These are phyloP conservation scores for Coregonus ussuriensis DNA, from an alignment of 2,797 vertebrate species.

Conservation along the genomic window DNA sequence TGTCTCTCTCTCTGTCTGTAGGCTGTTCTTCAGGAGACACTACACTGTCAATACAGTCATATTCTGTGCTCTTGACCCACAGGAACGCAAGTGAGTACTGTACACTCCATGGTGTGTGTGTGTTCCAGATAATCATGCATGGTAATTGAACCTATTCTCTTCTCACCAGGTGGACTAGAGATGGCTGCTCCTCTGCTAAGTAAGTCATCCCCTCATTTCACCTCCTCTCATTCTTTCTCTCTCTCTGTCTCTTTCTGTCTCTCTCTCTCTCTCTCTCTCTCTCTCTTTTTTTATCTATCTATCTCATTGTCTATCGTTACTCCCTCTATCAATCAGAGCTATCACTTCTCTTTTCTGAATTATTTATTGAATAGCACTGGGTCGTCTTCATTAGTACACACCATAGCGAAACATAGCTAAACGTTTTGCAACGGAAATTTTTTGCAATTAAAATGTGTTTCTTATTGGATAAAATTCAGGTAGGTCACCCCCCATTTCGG, in stretches of 20 bases:
- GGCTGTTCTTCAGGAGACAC: conserved; percentile 95
- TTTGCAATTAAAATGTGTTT: too few species aligned
- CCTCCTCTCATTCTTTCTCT: neutral
- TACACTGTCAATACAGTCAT: conserved; percentile 92
- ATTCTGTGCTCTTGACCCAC: conserved; percentile 94
- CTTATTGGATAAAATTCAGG: neutral
- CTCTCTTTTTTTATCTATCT: neutral
- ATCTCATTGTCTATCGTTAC: neutral
- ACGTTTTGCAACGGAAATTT: too few species aligned
- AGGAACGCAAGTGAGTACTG: conserved; percentile 90
- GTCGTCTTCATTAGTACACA: neutral
- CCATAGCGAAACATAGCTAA: neutral
- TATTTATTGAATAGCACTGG: neutral
- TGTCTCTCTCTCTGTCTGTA: conserved; percentile 51
- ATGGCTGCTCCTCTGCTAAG: conserved; percentile 84
- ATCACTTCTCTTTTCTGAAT: neutral
- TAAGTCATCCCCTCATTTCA: conserved; percentile 68
- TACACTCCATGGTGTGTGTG: neutral
- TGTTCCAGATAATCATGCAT: neutral
- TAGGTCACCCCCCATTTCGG: too few species aligned
- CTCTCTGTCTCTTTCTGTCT: neutral
- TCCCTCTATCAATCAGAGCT: neutral
- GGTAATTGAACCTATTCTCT: conserved; percentile 44
- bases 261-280: neutral
- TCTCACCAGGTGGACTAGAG: conserved; percentile 84